phyloP scores from a whole-genome alignment of 2,797 vertebrate species.

The Potorous gilbertii region DNA sequence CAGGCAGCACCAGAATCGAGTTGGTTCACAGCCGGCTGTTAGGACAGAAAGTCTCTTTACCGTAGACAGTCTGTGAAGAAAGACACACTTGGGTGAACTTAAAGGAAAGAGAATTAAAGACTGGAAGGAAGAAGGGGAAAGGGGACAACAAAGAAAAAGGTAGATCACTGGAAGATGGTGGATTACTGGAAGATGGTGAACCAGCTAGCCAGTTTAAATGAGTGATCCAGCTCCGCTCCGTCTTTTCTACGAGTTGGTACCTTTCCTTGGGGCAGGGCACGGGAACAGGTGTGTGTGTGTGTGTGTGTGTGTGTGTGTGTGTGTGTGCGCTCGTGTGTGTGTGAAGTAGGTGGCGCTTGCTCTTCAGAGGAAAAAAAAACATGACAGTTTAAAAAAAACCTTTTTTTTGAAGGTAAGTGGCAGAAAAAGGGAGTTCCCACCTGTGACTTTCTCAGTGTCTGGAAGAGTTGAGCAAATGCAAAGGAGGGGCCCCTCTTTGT shows the following conservation, averaged over 20 bases:
- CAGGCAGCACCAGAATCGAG: neutral
- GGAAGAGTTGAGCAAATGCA: constrained; percentile 50
- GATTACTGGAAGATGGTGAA: neutral
- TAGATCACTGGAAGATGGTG: neutral
- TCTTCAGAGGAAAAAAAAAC: constrained; percentile 42
- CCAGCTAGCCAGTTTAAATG: neutral
- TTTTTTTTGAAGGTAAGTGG: constrained; percentile 26
- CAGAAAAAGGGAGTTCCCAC: constrained; percentile 64
- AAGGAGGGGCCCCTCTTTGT: constrained; percentile 61
- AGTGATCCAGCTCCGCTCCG: neutral
- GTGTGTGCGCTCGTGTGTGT: neutral
- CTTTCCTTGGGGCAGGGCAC: constrained; percentile 68
- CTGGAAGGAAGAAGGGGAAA: neutral
- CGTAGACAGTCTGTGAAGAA: neutral
- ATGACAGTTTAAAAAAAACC: constrained; percentile 14
- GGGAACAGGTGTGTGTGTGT: constrained; percentile 3
- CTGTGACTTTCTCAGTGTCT: constrained; percentile 19
- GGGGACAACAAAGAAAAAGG: neutral
- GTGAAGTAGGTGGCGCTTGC: constrained; percentile 51
- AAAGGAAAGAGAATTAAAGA: neutral
- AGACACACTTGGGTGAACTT: neutral
- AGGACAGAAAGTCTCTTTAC: neutral
- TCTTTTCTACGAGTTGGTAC: constrained; percentile 59
- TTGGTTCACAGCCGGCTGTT: neutral
- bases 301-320: too few relatives aligned